phyloP scores from a whole-genome alignment of 2,888 invertebrate species.

The Anticlea derivata region DNA sequence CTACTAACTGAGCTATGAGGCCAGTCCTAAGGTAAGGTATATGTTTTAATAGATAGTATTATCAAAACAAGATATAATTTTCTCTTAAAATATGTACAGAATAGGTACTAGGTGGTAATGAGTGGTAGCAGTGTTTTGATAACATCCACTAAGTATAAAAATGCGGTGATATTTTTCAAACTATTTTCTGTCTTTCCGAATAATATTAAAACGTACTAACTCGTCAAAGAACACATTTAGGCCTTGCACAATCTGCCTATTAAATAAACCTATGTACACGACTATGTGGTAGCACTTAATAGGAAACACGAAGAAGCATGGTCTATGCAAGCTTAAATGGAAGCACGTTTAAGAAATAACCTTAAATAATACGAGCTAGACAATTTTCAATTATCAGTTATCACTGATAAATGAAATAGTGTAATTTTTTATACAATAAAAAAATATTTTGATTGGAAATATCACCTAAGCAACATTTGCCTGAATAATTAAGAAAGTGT shows the following conservation, averaged over 20 bases:
- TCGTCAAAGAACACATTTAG: slow-evolving; percentile 46
- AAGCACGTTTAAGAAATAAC: slow-evolving; percentile 53
- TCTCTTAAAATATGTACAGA: slow-evolving; percentile 20
- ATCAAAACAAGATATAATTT: not conserved
- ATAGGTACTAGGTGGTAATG: slow-evolving; percentile 8
- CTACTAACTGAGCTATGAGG: no score
- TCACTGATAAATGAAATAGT: no score
- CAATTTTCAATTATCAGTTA: slow-evolving; percentile 32
- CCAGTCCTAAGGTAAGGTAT: no score
- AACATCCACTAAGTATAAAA: slow-evolving; percentile 14
- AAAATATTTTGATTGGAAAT: no score
- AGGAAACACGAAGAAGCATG: slow-evolving; percentile 52
- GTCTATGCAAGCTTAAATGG: slow-evolving; percentile 56
- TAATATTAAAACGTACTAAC: slow-evolving; percentile 35
- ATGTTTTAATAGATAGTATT: slow-evolving; percentile 6
- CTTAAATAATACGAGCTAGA: slow-evolving; percentile 29
- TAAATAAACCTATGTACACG: slow-evolving; percentile 46
- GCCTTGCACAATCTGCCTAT: slow-evolving; percentile 48
- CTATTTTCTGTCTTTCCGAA: not conserved
- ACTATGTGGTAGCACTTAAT: slow-evolving; percentile 43
- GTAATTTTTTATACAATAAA: no score
- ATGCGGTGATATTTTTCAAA: not conserved
- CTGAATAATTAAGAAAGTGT: no score
- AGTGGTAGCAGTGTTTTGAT: slow-evolving; percentile 19
- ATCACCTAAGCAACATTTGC: no score